Evolutionary conservation across 2,113 vertebrate genomes (phyloP).

Genomic region (Semnornis frantzii): DNA sequence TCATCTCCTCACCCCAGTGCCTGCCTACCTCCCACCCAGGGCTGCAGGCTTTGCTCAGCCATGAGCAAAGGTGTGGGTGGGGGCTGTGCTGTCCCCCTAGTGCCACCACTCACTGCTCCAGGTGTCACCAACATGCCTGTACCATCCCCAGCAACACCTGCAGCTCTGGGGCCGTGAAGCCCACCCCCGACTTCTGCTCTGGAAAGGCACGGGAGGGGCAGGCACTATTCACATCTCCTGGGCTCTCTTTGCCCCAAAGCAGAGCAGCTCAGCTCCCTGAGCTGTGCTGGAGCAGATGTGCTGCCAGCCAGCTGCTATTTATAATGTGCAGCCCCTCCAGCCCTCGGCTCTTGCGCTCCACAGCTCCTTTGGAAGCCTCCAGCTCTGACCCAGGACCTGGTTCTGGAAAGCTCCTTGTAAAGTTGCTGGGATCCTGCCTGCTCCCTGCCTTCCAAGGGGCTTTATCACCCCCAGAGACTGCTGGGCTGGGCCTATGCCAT

Average conservation of each 20-base stretch:
- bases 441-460: neutral
- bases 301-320: conserved; percentile 61
- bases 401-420: conserved; percentile 66
- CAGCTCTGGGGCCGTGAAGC: neutral
- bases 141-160: neutral
- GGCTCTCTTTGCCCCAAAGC: conserved; percentile 42
- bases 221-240: conserved; percentile 16
- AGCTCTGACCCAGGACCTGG: conserved; percentile 65
- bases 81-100: neutral
- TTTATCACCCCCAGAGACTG: neutral
- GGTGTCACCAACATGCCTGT: rapidly evolving
- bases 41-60: neutral
- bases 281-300: conserved; percentile 67
- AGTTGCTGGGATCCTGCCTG: neutral
- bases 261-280: conserved; percentile 46
- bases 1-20: rapidly evolving
- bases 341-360: conserved; percentile 47
- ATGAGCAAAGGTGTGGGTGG: neutral
- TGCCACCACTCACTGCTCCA: neutral
- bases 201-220: neutral
- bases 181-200: neutral
- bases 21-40: neutral
- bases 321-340: conserved; percentile 64
- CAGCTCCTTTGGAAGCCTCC: conserved; percentile 64
- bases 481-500: neutral